Evolutionary conservation across 1,140 invertebrate species (phyloP), one percentile per base, ranked within the genome.

Genomic region (Orius insidiosus): DNA sequence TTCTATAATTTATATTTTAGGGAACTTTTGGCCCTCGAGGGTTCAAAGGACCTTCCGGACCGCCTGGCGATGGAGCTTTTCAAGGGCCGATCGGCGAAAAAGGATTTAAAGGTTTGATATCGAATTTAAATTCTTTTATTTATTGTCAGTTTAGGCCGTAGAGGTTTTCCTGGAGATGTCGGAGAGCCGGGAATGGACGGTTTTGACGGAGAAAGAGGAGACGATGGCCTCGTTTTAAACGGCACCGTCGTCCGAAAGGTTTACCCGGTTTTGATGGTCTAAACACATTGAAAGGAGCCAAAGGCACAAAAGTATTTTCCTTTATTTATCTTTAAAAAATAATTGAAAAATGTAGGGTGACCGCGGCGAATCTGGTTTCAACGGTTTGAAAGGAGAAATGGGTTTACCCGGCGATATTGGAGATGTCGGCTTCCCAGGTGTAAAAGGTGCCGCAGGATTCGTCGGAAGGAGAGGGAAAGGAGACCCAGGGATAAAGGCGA

Each of bases 381-480:
- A 8, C 8, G 41, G 41, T n/a, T 9, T 16, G 19, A n/a, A 31
- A 11, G 54, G 50, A 7, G 45, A 48, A 10, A 35, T 40, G 13
- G 50, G 50, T 41, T 9, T 11, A 2, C 11, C n/a, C 15, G 49
- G 52, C 0, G 11, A 35, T 15, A 10, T 13, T 3, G 41, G 41
- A 24, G 14, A 19, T 15, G 3, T 45, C n/a, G 31, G 42, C 10
- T 31, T 44, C 6, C 42, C 77, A 7, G 80, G 80, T 18, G 33
- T 60, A 30, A 77, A 81, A 67, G 80, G 80, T 7, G 72, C 62
- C 50, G 64, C 72, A n/a, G 80, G 80, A 1, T 50, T 67, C 10
- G 67, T 74, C 5, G 80, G 80, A 2, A 75, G 76, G 41, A 81
- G 79, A 53, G 80, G 80, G 16, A 60, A 61, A 46, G 80, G 80